These are phyloP conservation scores for Uloborus plumipes DNA, from an alignment of 2,888 invertebrate genomes.

Conservation along the genomic window DNA sequence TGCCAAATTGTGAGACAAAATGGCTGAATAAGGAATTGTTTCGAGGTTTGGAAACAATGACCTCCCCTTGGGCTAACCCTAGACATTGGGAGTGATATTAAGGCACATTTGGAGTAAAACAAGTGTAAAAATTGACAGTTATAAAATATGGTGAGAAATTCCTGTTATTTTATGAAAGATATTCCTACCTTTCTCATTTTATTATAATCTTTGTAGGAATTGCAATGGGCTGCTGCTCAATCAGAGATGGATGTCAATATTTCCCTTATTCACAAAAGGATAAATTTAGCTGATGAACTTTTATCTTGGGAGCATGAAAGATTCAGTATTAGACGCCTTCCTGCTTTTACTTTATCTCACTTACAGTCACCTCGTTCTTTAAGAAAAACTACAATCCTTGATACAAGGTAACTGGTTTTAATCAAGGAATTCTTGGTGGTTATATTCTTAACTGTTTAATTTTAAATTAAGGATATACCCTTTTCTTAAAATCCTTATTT, in stretches of 20 bases:
- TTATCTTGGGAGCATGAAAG: slow-evolving; percentile 98
- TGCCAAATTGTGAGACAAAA: too few species aligned
- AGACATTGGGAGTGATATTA: too few species aligned
- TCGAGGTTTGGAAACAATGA: too few species aligned
- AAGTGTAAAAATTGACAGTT: too few species aligned
- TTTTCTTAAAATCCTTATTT: neutral
- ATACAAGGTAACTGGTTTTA: slow-evolving; percentile 70
- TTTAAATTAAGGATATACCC: neutral
- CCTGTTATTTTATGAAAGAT: too few species aligned
- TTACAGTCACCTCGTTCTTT: slow-evolving; percentile 73
- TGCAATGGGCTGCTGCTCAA: slow-evolving; percentile 76
- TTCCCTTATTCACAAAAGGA: slow-evolving; percentile 91
- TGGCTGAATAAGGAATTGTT: too few species aligned
- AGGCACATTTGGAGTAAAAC: too few species aligned
- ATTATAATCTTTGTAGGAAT: slow-evolving; percentile 72
- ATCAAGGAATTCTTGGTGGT: neutral
- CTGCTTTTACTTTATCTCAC: slow-evolving; percentile 91
- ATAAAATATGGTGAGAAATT: too few species aligned
- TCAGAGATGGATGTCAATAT: slow-evolving; percentile 73
- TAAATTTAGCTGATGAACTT: slow-evolving; percentile 91
- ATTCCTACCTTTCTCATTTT: too few species aligned
- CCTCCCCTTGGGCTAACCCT: too few species aligned
- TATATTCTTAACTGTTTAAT: neutral
- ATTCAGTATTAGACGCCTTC: slow-evolving; percentile 90
- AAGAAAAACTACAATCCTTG: slow-evolving; percentile 71